Conservation (phyloP, 2,113 vertebrate genomes). For the Archocentrus centrarchus region DNA sequence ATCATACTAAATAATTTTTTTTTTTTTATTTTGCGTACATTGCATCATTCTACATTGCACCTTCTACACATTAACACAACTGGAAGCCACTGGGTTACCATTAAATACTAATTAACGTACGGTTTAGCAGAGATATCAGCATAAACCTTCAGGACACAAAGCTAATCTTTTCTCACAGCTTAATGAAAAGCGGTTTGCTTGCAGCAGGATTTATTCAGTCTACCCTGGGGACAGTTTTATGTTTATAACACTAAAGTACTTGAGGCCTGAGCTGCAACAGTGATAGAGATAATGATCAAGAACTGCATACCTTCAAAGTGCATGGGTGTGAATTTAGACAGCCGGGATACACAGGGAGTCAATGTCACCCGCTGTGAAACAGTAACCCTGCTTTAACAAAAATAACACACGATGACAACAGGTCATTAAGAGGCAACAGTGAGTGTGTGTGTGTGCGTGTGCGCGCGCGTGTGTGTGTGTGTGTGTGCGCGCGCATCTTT, state of each 20-base stretch:
- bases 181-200: background rate
- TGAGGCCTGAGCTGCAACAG: background rate
- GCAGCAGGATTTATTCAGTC: background rate
- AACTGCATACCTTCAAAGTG: background rate
- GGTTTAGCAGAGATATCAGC: background rate
- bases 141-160: background rate
- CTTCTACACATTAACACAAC: background rate
- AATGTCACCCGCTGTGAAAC: conserved; percentile 15
- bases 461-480: background rate
- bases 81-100: background rate
- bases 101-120: background rate
- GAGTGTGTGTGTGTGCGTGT: no score
- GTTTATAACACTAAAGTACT: background rate
- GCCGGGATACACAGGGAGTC: background rate
- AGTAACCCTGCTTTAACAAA: conserved; percentile 16
- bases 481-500: conserved; percentile 12
- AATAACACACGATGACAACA: conserved; percentile 41
- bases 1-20: background rate
- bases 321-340: background rate
- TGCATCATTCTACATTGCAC: background rate
- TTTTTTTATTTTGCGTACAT: no score
- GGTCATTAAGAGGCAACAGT: conserved; percentile 10
- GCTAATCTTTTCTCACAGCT: background rate
- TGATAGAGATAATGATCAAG: background rate
- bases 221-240: background rate